phyloP scores from a whole-genome alignment of 1,140 invertebrate species.

The Drosophila ogumai region DNA sequence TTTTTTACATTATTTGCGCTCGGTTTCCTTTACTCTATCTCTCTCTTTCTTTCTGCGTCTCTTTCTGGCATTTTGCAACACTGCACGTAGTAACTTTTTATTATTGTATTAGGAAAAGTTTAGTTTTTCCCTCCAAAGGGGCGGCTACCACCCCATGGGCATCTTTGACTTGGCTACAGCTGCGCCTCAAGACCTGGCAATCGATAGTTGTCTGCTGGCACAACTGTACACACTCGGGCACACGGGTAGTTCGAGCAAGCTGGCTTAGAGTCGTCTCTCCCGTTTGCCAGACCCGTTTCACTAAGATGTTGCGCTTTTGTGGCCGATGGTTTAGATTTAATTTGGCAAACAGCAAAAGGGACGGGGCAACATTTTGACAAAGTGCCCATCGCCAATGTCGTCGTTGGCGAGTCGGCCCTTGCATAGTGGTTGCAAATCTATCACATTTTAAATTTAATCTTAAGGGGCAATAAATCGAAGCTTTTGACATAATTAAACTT shows the following conservation, averaged over 20 bases:
- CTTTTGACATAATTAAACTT: no score
- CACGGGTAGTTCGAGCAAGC: constrained; percentile 1
- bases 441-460: background rate
- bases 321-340: constrained; percentile 55
- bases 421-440: constrained; percentile 35
- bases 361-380: constrained; percentile 55
- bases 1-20: constrained; percentile 59
- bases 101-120: constrained; percentile 81
- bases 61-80: constrained; percentile 47
- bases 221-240: constrained; percentile 50
- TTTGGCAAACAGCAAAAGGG: constrained; percentile 61
- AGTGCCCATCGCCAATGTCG: constrained; percentile 47
- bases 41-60: background rate
- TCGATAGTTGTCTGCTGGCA: constrained; percentile 58
- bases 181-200: constrained; percentile 39
- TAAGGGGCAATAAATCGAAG: background rate
- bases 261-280: background rate
- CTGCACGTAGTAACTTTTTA: constrained; percentile 77
- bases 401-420: constrained; percentile 10
- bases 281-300: background rate
- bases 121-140: constrained; percentile 47
- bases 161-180: constrained; percentile 63
- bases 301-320: constrained; percentile 49
- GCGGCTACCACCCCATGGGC: constrained; percentile 5
- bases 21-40: constrained; percentile 1